Conservation (phyloP, 2,113 vertebrate genomes). For the Pardalotus punctatus region DNA sequence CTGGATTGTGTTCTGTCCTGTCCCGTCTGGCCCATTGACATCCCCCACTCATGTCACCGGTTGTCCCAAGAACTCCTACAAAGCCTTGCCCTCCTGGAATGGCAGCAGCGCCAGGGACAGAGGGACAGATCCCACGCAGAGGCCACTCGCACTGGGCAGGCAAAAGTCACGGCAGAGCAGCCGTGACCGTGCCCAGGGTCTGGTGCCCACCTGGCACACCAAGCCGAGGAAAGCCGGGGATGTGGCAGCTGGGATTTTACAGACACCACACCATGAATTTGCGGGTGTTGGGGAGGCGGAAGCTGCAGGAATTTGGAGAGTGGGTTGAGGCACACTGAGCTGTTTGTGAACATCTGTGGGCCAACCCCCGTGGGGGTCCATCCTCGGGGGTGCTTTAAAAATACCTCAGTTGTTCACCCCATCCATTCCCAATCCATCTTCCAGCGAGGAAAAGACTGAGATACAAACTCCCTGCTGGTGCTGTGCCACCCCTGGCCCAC, state of each 20-base stretch:
- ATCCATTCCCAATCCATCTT: not conserved
- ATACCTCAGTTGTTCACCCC: rapidly evolving
- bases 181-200: not conserved
- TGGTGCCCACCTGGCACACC: not conserved
- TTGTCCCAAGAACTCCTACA: rapidly evolving
- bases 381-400: not conserved
- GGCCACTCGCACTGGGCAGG: rapidly evolving
- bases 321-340: rapidly evolving
- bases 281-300: not conserved
- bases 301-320: not conserved
- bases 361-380: not conserved
- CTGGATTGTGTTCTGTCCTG: not conserved
- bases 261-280: not conserved
- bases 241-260: not conserved
- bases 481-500: not conserved
- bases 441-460: not conserved
- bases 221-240: not conserved
- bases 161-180: not conserved
- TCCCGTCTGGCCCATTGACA: not conserved
- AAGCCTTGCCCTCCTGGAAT: not conserved
- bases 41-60: rapidly evolving
- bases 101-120: not conserved
- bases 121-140: not conserved
- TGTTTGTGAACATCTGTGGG: not conserved
- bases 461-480: not conserved